These are phyloP conservation scores for Sebastes iracundus DNA, from an alignment of 2,797 vertebrate species.

Conservation along the genomic window DNA sequence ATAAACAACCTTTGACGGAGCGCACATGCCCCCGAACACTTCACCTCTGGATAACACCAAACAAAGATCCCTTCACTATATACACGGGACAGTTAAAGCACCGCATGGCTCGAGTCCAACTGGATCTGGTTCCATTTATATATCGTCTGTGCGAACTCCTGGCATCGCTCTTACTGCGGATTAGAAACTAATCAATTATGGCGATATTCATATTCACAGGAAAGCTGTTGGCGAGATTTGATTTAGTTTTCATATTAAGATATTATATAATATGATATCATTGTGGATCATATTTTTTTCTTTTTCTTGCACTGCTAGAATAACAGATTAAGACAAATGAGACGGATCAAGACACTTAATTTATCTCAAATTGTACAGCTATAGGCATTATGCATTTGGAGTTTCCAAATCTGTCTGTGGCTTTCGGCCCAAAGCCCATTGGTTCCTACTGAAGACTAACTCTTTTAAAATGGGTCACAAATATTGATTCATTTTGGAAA, in stretches of 20 bases:
- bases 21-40: constrained; percentile 21
- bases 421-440: neutral
- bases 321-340: neutral
- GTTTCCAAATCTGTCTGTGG: neutral
- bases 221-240: neutral
- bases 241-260: neutral
- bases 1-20: constrained; percentile 31
- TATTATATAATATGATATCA: neutral
- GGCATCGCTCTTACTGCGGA: neutral
- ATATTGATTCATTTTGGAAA: neutral
- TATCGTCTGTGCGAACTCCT: neutral
- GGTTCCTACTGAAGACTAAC: neutral
- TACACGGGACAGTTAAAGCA: constrained; percentile 11
- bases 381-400: neutral
- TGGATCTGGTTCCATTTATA: constrained; percentile 49
- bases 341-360: neutral
- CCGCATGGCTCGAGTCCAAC: constrained; percentile 24
- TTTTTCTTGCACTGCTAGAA: neutral
- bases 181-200: constrained; percentile 19
- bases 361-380: neutral
- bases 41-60: constrained; percentile 31
- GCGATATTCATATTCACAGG: neutral
- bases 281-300: neutral
- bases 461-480: neutral
- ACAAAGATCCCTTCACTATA: constrained; percentile 16